Percentiles rank a stretch among this genome's conserved stretches.
phyloP scores from a whole-genome alignment of 2,888 invertebrate genomes.

The Microctonus aethiopoides region DNA sequence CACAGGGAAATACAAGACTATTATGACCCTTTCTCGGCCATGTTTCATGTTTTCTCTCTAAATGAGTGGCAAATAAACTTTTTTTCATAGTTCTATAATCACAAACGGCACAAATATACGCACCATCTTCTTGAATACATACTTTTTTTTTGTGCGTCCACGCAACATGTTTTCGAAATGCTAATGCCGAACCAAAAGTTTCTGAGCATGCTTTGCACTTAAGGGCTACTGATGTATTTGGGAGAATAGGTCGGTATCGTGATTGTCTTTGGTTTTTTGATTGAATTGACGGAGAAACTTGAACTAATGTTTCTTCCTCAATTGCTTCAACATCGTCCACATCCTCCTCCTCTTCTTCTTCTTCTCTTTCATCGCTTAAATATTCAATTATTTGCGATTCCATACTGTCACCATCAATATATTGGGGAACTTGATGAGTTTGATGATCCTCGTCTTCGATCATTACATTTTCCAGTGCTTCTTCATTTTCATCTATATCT shows the following conservation, averaged over 20 bases:
- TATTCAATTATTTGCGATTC: slow-evolving; percentile 13
- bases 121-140: slow-evolving; percentile 60
- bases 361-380: neutral
- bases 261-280: neutral
- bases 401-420: slow-evolving; percentile 10
- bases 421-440: slow-evolving; percentile 23
- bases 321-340: slow-evolving; percentile 24
- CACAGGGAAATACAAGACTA: slow-evolving; percentile 56
- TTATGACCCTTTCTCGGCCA: slow-evolving; percentile 53
- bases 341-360: slow-evolving; percentile 14
- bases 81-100: slow-evolving; percentile 61
- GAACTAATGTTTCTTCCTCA: slow-evolving; percentile 24
- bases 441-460: slow-evolving; percentile 11
- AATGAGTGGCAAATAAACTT: slow-evolving; percentile 55
- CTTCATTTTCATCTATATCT: slow-evolving; percentile 25
- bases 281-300: neutral
- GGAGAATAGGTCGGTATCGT: slow-evolving; percentile 13
- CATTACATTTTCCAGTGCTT: slow-evolving; percentile 16
- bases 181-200: slow-evolving; percentile 54
- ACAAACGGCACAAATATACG: slow-evolving; percentile 61
- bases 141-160: slow-evolving; percentile 63
- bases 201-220: slow-evolving; percentile 61
- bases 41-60: slow-evolving; percentile 62
- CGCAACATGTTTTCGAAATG: slow-evolving; percentile 62
- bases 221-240: slow-evolving; percentile 39